These are phyloP conservation scores for Danionella cerebrum DNA, from an alignment of 2,113 vertebrate species.

Conservation along the genomic window DNA sequence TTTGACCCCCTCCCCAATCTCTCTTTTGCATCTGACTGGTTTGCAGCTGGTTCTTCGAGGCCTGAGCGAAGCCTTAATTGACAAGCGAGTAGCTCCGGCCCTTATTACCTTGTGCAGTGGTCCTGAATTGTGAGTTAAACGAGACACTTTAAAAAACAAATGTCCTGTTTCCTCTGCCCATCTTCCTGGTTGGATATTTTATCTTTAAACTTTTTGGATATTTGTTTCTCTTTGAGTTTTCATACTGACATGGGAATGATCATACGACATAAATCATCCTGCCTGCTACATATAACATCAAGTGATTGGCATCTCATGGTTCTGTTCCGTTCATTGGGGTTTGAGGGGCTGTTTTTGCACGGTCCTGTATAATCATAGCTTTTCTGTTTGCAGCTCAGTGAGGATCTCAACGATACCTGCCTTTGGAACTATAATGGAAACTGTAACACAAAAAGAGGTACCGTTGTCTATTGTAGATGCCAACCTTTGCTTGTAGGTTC, in stretches of 20 bases:
- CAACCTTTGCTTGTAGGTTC: no score
- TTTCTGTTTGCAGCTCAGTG: constrained; percentile 80
- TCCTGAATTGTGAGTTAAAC: constrained; percentile 98
- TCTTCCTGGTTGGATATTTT: constrained; percentile 28
- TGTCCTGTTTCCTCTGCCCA: constrained; percentile 36
- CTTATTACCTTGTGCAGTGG: constrained; percentile 99
- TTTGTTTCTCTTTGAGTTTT: constrained; percentile 15
- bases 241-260: constrained; percentile 45
- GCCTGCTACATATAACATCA: constrained; percentile 39
- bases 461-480: not conserved
- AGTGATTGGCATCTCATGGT: constrained; percentile 25
- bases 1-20: constrained; percentile 78
- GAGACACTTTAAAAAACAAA: constrained; percentile 54
- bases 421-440: constrained; percentile 99
- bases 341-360: not conserved
- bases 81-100: constrained; percentile 98
- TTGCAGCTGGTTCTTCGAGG: constrained; percentile 97
- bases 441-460: constrained; percentile 97
- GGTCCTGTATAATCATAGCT: constrained; percentile 48
- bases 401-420: constrained; percentile 97
- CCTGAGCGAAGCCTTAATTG: constrained; percentile 99
- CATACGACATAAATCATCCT: constrained; percentile 47
- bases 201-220: not conserved
- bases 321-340: constrained; percentile 3
- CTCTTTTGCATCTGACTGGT: constrained; percentile 89